phyloP scores from a whole-genome alignment of 2,113 vertebrate species.

The Vimba vimba region DNA sequence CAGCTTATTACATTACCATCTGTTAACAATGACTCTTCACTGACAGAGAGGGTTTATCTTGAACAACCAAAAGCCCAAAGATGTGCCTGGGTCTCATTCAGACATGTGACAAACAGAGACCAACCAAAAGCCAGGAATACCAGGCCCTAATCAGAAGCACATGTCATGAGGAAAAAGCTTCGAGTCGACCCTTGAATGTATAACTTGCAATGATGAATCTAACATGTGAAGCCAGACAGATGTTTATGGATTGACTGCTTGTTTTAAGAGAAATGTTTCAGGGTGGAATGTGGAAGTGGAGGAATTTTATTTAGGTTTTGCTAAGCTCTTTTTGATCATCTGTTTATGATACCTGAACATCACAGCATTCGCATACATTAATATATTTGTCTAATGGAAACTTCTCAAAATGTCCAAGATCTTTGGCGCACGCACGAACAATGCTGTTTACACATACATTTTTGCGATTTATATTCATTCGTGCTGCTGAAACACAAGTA shows the following conservation, averaged over 20 bases:
- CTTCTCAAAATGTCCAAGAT: neutral
- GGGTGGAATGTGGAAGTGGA: neutral
- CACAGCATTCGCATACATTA: neutral
- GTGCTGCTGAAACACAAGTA: neutral
- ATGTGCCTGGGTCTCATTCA: constrained; percentile 34
- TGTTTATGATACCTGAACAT: neutral
- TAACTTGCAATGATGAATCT: neutral
- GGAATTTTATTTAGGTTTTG: neutral
- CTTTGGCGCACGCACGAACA: neutral
- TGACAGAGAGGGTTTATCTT: constrained; percentile 77
- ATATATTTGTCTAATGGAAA: neutral
- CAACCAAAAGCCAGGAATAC: constrained; percentile 41
- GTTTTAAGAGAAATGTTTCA: neutral
- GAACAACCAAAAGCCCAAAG: constrained; percentile 15
- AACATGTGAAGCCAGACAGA: constrained; percentile 6
- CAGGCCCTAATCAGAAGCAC: constrained; percentile 68
- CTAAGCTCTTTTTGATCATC: constrained; percentile 14
- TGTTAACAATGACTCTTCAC: constrained; percentile 75
- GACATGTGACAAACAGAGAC: constrained; percentile 58
- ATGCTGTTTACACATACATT: neutral
- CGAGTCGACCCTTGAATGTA: neutral
- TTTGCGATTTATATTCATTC: neutral
- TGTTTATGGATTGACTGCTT: constrained; percentile 15
- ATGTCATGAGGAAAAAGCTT: constrained; percentile 51
- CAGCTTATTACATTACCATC: constrained; percentile 79